Evolutionary conservation across 53 echinoderm and acorn worm species (phyloP).

Genomic region (Crossaster papposus): DNA sequence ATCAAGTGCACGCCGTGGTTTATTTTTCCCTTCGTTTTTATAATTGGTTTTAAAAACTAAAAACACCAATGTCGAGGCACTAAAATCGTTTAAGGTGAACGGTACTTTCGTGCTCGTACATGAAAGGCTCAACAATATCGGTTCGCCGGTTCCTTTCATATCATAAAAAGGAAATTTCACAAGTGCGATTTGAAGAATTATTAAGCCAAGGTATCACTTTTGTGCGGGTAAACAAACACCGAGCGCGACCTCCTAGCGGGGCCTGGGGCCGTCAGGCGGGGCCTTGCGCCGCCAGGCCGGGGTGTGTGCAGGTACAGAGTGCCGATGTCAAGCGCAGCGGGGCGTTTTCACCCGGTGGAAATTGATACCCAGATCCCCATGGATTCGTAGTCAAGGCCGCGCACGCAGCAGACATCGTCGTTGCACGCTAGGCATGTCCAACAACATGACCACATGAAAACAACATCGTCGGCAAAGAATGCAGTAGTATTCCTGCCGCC

Average conservation of each 20-base stretch:
- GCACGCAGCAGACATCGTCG: background rate
- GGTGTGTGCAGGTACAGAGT: background rate
- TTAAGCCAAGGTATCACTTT: slow-evolving; percentile 47
- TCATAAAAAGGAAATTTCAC: background rate
- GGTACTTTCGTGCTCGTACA: background rate
- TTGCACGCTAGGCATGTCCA: too few relatives aligned
- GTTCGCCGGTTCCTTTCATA: background rate
- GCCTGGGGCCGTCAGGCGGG: background rate
- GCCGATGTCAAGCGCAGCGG: slow-evolving; percentile 29
- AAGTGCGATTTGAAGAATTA: slow-evolving; percentile 29
- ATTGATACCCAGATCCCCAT: background rate
- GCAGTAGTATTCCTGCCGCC: background rate
- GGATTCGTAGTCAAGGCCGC: slow-evolving; percentile 35
- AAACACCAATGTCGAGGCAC: background rate
- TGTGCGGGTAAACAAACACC: slow-evolving; percentile 19
- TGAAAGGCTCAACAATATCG: background rate
- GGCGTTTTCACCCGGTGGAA: slow-evolving; percentile 15
- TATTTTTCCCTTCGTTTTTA: background rate
- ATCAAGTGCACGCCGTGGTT: slow-evolving; percentile 2
- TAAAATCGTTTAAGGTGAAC: background rate
- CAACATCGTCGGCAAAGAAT: background rate
- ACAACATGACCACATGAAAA: background rate
- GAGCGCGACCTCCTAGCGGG: background rate
- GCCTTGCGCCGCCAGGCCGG: too few relatives aligned
- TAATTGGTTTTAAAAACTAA: background rate